Evolutionary conservation across 2,888 invertebrate species (phyloP), one percentile per base, ranked within the genome.

Genomic region (Caenorhabditis sp.): DNA sequence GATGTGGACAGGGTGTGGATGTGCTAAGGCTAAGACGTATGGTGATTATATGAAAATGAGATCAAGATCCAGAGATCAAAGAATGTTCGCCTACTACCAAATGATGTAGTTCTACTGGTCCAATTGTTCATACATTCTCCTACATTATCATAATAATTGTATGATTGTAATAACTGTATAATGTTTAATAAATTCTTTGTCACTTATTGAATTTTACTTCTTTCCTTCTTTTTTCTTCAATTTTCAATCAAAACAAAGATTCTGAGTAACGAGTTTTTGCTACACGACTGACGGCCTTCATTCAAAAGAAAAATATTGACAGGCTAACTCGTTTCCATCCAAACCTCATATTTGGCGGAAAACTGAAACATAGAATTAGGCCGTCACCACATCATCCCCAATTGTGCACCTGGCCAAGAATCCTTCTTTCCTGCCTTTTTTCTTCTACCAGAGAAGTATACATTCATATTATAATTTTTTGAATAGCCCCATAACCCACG

Each of bases 1-100:
- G 79, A 67, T 79, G 60, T 71, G 70, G 79, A 71, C 40, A n/a
- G 71, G 70, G 11, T 79, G 79, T 35, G 79, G 79, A 13, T 79
- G 79, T 67, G 62, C 72, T 28, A 40, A 24, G 1, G 67, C 80
- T 0, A 80, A 80, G 67, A 80, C 80, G 5, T 80, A 80, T 47
- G 61, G 60, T 13, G 80, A 80, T 20, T 80, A 80, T 26, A 47
- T 80, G 22, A 80, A 56, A 51, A 15, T 50, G 26, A 80, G 50
- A 61, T 44, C 67, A 62, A 71, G 26, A 44, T 55, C 67, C 11
- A 76, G 67, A 55, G 53, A 18, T 22, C 67, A 61, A 28, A 51
- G 53, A 76, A 3, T 56, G n/a, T 50, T 53, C 11, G 55, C 69
- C 22, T 77, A 56, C 56, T 69, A 69, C 56, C 77, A 68, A 28